Conservation (phyloP, 2,113 vertebrate species). For the Zosterops borbonicus region DNA sequence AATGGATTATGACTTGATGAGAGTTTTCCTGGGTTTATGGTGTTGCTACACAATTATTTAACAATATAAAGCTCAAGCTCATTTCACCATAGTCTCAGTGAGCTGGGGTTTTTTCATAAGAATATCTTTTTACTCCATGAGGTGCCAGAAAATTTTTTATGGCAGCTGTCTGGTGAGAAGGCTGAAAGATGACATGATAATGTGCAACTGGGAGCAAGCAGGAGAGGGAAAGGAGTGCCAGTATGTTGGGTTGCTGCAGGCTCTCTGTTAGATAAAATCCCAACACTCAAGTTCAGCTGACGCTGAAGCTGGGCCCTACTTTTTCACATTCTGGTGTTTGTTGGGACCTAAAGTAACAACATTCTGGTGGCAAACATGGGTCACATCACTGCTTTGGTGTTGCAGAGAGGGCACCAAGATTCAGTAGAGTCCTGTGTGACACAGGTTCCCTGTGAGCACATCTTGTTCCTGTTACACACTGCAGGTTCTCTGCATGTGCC, state of each 20-base stretch:
- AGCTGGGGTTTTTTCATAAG: rapidly evolving
- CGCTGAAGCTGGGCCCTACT: not conserved
- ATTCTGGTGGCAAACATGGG: not conserved
- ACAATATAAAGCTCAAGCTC: not conserved
- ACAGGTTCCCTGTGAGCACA: not conserved
- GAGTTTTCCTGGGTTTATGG: not conserved
- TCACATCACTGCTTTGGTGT: rapidly evolving
- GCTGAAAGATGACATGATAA: not conserved
- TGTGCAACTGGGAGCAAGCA: not conserved
- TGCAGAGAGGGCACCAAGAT: not conserved
- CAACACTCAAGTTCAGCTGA: not conserved
- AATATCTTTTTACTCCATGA: not conserved
- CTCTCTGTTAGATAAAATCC: not conserved
- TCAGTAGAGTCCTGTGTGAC: not conserved
- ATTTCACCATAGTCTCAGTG: not conserved
- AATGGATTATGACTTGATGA: not conserved
- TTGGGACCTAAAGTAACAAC: not conserved
- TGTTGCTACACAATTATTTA: not conserved
- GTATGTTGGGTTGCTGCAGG: not conserved
- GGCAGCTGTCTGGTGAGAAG: not conserved
- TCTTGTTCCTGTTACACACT: not conserved
- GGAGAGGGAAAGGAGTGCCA: not conserved
- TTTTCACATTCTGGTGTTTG: not conserved
- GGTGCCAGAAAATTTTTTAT: not conserved
- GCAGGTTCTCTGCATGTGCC: not conserved